These are phyloP conservation scores for Dendrolimus houi DNA, from an alignment of 2,888 invertebrate species.

Conservation along the genomic window DNA sequence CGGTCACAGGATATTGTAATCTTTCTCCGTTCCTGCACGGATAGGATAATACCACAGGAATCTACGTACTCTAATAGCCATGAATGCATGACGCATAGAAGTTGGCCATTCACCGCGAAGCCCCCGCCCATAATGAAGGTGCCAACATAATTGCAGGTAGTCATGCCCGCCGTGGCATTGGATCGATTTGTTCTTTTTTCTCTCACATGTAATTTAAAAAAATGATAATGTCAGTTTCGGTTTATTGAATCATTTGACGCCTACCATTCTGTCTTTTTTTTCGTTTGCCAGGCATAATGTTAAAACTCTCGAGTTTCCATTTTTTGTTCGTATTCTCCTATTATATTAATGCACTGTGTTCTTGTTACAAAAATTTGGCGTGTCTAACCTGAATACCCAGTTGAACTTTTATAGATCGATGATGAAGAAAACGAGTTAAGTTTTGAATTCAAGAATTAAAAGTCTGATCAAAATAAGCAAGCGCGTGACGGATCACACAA, in stretches of 20 bases:
- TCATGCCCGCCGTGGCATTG: slow-evolving; percentile 15
- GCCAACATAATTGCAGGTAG: slow-evolving; percentile 11
- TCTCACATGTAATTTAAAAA: slow-evolving; percentile 8
- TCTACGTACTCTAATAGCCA: neutral
- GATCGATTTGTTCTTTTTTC: slow-evolving; percentile 1
- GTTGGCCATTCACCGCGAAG: neutral
- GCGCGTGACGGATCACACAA: too few species aligned
- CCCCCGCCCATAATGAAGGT: neutral
- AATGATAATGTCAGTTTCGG: neutral
- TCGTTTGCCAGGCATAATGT: neutral
- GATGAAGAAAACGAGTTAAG: too few species aligned
- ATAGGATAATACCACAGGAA: neutral
- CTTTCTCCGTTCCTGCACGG: too few species aligned
- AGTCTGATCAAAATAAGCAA: too few species aligned
- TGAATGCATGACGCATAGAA: neutral
- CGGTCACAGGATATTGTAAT: too few species aligned
- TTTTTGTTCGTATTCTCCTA: neutral
- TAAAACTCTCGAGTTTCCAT: neutral
- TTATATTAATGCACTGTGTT: too few species aligned
- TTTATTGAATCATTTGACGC: neutral
- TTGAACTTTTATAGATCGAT: neutral
- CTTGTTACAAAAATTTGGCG: neutral
- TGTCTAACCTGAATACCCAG: neutral
- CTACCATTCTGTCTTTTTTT: neutral
- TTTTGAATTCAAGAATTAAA: too few species aligned